These are phyloP conservation scores for Macrostomum cliftonense DNA, from an alignment of 2,888 invertebrate species.

Conservation along the genomic window DNA sequence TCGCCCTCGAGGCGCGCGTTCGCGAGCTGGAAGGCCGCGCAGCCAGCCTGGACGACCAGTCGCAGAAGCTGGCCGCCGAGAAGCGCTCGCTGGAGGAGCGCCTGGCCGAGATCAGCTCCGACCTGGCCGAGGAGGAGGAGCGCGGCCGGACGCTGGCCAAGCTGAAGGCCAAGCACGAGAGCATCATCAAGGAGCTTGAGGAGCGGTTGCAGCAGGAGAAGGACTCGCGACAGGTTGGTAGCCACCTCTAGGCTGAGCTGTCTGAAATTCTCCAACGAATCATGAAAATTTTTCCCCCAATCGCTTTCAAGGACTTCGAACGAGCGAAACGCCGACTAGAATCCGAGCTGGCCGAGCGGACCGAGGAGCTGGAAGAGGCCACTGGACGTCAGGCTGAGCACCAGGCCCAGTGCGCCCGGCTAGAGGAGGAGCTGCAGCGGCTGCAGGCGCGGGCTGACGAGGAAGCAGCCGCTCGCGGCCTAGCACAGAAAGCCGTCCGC, in stretches of 20 bases:
- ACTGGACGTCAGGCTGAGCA: constrained; percentile 61
- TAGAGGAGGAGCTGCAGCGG: constrained; percentile 68
- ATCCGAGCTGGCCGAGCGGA: constrained; percentile 52
- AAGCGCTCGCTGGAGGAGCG: constrained; percentile 56
- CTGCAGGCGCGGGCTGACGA: constrained; percentile 62
- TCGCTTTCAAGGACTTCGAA: constrained; percentile 56
- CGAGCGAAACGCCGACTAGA: constrained; percentile 55
- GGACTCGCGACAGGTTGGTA: constrained; percentile 50
- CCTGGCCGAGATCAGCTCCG: constrained; percentile 69
- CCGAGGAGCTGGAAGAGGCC: constrained; percentile 77
- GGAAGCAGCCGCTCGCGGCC: constrained; percentile 42
- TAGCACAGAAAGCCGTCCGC: constrained; percentile 43
- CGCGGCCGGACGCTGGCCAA: constrained; percentile 53
- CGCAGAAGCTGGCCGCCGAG: too few relatives aligned
- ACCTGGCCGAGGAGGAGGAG: constrained; percentile 89
- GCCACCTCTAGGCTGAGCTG: too few relatives aligned
- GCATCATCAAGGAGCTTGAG: constrained; percentile 78
- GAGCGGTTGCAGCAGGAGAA: constrained; percentile 79
- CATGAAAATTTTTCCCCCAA: too few relatives aligned
- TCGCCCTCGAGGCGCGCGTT: constrained; percentile 72
- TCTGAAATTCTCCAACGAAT: too few relatives aligned
- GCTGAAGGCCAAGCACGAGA: constrained; percentile 80
- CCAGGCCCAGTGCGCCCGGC: constrained; percentile 62
- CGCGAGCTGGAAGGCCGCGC: constrained; percentile 59
- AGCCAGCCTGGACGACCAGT: too few relatives aligned